These are phyloP conservation scores for Nymphalis c-album DNA, from an alignment of 2,888 invertebrate genomes.

Conservation along the genomic window DNA sequence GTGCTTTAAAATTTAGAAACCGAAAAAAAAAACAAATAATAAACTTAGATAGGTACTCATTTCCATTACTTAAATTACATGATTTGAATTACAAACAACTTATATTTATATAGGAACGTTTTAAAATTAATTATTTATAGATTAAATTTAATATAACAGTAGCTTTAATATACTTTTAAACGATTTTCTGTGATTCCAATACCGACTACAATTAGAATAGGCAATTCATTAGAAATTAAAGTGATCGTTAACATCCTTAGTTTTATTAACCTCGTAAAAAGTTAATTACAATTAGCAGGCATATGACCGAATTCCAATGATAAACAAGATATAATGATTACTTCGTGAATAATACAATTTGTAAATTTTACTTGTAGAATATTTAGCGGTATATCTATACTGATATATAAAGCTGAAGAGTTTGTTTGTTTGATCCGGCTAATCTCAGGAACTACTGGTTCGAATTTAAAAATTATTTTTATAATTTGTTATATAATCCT, in stretches of 20 bases:
- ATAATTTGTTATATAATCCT: too few relatives aligned
- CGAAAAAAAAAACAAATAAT: too few relatives aligned
- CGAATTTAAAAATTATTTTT: too few relatives aligned
- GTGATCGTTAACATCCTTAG: slow-evolving; percentile 18
- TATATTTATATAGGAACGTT: neutral
- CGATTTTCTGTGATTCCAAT: neutral
- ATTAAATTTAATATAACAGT: neutral
- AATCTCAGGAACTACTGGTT: too few relatives aligned
- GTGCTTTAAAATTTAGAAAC: too few relatives aligned
- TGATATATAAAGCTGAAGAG: too few relatives aligned
- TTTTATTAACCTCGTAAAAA: slow-evolving; percentile 24
- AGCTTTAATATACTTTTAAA: neutral
- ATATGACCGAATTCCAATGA: neutral
- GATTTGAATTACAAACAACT: too few relatives aligned
- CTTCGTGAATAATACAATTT: neutral
- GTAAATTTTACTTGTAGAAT: too few relatives aligned
- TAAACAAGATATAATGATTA: neutral
- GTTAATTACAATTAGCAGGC: slow-evolving; percentile 8
- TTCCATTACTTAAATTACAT: too few relatives aligned
- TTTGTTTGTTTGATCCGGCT: too few relatives aligned
- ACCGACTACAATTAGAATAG: slow-evolving; percentile 2
- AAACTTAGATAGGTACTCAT: too few relatives aligned
- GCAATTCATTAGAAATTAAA: slow-evolving; percentile 14
- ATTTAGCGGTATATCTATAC: too few relatives aligned
- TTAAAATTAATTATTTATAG: neutral